phyloP scores from a whole-genome alignment of 2,888 invertebrate species.

The Hypomecis punctinalis region DNA sequence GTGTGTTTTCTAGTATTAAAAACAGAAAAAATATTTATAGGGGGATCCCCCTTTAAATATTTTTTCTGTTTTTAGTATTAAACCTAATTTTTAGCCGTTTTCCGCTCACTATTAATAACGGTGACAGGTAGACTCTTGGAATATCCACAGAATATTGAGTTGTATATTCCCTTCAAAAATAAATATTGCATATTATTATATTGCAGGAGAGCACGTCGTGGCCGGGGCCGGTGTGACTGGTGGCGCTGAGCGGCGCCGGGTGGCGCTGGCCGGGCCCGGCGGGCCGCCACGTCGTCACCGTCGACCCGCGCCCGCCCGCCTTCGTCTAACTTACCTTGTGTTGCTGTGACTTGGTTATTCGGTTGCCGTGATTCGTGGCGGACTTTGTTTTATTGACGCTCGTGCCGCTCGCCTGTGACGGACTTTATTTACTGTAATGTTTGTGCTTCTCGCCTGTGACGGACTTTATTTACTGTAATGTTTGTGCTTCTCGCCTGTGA shows the following conservation, averaged over 20 bases:
- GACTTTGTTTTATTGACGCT: neutral
- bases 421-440: too few species aligned
- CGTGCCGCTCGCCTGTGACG: conserved; percentile 6
- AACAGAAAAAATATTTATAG: too few species aligned
- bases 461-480: too few species aligned
- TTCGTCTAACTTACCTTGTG: conserved; percentile 61
- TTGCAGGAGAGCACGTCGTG: conserved; percentile 72
- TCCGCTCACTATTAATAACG: too few species aligned
- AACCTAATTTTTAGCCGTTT: too few species aligned
- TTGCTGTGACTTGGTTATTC: conserved; percentile 21
- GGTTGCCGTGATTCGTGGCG: neutral
- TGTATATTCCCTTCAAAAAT: too few species aligned
- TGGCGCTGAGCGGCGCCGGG: conserved; percentile 75
- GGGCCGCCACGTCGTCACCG: conserved; percentile 56
- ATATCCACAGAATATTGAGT: too few species aligned
- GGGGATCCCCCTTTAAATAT: too few species aligned
- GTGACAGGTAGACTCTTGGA: too few species aligned
- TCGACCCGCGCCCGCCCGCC: conserved; percentile 68
- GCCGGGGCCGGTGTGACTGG: conserved; percentile 83
- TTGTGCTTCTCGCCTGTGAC: conserved; percentile 6
- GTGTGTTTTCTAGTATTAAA: too few species aligned
- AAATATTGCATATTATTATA: too few species aligned
- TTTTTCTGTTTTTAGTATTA: too few species aligned
- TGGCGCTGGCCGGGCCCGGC: conserved; percentile 79
- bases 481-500: conserved; percentile 7